Base-by-base conservation (phyloP, 2,113 vertebrate genomes). In the Ophiodon elongatus region DNA sequence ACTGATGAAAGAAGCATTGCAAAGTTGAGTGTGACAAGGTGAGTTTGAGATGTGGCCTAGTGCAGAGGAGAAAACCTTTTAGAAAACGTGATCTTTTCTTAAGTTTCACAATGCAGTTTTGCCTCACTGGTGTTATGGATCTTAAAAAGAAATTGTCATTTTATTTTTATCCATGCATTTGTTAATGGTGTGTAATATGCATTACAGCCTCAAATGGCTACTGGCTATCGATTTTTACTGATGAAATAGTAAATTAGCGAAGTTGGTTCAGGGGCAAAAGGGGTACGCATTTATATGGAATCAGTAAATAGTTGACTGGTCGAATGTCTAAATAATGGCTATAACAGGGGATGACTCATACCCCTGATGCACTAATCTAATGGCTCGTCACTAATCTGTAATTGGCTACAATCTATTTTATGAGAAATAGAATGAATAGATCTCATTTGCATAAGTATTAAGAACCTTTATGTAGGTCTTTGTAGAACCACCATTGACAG, bases 351-450 rank as follows among this genome's bases (percentile, higher is more conserved):
- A 73, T 85, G 78, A 91, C 70, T 90, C 84, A 82, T 31, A 17
- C 15, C 41, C 10, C 41, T 43, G 33, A 56, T 77, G 79, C 37
- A 37, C 47, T 66, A 60, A 73, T 81, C 33, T 89, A 92, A 91
- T 90, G 85, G 78, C 60, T 84, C 64, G 47, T 80, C 76, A 76
- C 83, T 92, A 84, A 91, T 86, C 70, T 69, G 35, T 92, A 85
- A 91, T 83, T 76, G 78, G 73, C 72, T 69, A 35, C 17, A 15
- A 37, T 80, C 82, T 86, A 79, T 79, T 86, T 83, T 78, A 33
- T 68, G 66, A 81, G 35, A 76, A 73, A 45, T 17, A 0, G 29
- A 39, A 29, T 68, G 39, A 83, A 82, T 78, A 25, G 45, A 41
- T 50, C 56, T 76, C 39, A 84, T 87, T 76, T 76, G 65, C 75